Base-by-base conservation (phyloP, 2,113 vertebrate genomes). In the Chroicocephalus ridibundus region DNA sequence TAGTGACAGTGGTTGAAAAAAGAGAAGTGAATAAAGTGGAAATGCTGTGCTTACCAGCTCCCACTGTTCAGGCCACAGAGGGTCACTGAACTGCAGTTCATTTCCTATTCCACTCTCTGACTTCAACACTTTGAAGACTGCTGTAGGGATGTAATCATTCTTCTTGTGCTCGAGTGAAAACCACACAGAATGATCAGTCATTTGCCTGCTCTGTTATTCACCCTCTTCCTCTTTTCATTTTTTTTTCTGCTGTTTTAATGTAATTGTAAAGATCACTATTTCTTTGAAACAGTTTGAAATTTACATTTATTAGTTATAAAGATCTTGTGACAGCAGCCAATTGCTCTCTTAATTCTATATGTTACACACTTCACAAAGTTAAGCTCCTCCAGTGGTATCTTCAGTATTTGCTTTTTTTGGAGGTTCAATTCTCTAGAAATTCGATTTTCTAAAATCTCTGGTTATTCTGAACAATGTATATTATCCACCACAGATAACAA, bases 1-100 rank as follows among this genome's bases (percentile, higher is more conserved):
- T 84, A 78, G 55, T 91, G 70, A 44, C 57, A 80, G 91, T 89
- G 74, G 83, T 21, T 93, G 54, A 88, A 95, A 95, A 96, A 95
- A 86, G 82, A 91, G 75, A 97, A 94, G 79, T 86, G 97, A 97
- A 95, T 95, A 93, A 97, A 97, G 86, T 97, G 74, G 89, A 97
- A 97, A 97, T 92, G 76, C 83, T 97, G 89, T 95, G 95, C 96
- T 97, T 97, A 96, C 96, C 79, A 94, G 84, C 93, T 98, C 96
- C 95, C 84, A 97, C 81, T 95, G 96, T 93, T 97, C 69, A 69
- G 97, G 97, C 96, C 96, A 97, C 82, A 83, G 61, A 97, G 94
- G 97, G 94, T 98, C 97, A 98, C 69, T 96, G 97, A 97, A 97
- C 90, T 94, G 92, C 87, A 95, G 94, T 97, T 97, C 96, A 96